Evolutionary conservation across 2,888 invertebrate genomes (phyloP).

Genomic region (Deroplatys truncata): DNA sequence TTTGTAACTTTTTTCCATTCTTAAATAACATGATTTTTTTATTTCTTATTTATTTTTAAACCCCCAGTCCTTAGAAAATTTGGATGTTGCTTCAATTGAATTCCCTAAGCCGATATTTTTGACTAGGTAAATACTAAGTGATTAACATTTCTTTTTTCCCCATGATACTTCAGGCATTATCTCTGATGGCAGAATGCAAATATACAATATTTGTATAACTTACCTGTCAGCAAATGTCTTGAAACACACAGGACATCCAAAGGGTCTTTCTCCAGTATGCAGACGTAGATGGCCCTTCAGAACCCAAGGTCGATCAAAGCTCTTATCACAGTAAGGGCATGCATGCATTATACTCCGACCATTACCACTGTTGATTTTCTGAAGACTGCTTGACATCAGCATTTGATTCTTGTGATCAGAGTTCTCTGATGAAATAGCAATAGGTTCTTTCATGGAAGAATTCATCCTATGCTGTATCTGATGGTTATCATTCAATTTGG

Average conservation of each 20-base stretch:
- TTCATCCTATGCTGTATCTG: background rate
- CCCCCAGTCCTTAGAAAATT: too few relatives aligned
- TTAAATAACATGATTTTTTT: too few relatives aligned
- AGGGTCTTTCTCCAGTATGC: slow-evolving; percentile 67
- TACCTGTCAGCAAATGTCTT: slow-evolving; percentile 62
- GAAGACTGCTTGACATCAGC: background rate
- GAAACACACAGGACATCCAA: slow-evolving; percentile 61
- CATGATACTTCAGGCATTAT: too few relatives aligned
- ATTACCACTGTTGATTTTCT: background rate
- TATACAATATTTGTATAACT: background rate
- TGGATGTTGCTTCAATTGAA: too few relatives aligned
- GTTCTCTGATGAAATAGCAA: background rate
- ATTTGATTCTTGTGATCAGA: background rate
- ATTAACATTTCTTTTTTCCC: too few relatives aligned
- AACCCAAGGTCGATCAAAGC: slow-evolving; percentile 67
- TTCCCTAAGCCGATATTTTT: too few relatives aligned
- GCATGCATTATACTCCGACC: slow-evolving; percentile 42
- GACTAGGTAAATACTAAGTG: too few relatives aligned
- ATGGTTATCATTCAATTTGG: background rate
- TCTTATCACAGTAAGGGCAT: slow-evolving; percentile 59
- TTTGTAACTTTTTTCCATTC: too few relatives aligned
- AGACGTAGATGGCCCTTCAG: slow-evolving; percentile 62
- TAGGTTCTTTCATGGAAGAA: background rate
- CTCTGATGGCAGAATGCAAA: too few relatives aligned
- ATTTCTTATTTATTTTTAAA: too few relatives aligned